Conservation (phyloP, 2,888 invertebrate species). For the Phlogophora meticulosa region DNA sequence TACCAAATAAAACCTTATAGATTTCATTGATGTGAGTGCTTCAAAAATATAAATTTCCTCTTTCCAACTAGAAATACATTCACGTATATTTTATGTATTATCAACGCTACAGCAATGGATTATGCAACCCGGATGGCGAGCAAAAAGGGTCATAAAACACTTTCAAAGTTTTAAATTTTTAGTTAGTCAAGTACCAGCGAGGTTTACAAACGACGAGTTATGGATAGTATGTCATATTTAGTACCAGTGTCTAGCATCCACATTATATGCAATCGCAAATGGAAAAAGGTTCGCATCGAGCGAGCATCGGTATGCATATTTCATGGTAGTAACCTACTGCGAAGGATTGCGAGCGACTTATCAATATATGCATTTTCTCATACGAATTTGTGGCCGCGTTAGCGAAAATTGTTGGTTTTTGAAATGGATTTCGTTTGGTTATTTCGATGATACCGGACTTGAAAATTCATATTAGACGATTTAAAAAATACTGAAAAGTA, state of each 20-base stretch:
- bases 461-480: background rate
- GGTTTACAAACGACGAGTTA: constrained; percentile 43
- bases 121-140: constrained; percentile 12
- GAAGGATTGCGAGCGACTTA: constrained; percentile 51
- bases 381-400: constrained; percentile 53
- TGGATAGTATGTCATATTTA: constrained; percentile 53
- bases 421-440: constrained; percentile 25
- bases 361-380: constrained; percentile 60
- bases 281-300: constrained; percentile 57
- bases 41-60: background rate
- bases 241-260: constrained; percentile 37
- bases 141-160: constrained; percentile 43
- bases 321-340: constrained; percentile 47
- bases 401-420: constrained; percentile 42
- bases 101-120: constrained; percentile 22
- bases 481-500: constrained; percentile 6
- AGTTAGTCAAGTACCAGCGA: constrained; percentile 21
- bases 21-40: background rate
- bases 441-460: background rate
- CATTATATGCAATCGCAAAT: constrained; percentile 64
- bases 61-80: background rate
- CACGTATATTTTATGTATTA: constrained; percentile 31
- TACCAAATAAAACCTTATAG: too few relatives aligned
- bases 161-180: constrained; percentile 50
- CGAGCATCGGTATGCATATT: constrained; percentile 61